These are phyloP conservation scores for Ctenomys sociabilis DNA, from an alignment of 2,113 vertebrate genomes.

Conservation along the genomic window DNA sequence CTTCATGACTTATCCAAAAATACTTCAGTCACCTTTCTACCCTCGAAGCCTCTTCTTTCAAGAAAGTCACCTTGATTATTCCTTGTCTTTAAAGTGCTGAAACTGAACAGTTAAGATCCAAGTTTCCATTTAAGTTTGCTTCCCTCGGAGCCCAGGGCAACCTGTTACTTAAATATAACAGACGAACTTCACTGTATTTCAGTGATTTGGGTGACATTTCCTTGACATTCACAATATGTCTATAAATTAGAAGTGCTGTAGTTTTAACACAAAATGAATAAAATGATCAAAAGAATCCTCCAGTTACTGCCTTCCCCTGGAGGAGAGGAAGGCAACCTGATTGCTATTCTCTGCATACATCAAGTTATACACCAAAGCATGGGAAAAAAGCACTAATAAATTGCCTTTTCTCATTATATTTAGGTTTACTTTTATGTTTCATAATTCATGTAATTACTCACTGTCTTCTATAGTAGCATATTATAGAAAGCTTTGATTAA, in stretches of 20 bases:
- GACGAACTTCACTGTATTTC: slow-evolving; percentile 77
- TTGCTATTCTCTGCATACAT: slow-evolving; percentile 62
- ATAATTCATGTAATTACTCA: slow-evolving; percentile 67
- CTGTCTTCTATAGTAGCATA: slow-evolving; percentile 59
- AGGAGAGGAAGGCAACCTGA: slow-evolving; percentile 49
- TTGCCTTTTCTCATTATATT: slow-evolving; percentile 68
- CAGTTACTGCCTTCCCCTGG: slow-evolving; percentile 43
- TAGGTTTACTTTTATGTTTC: slow-evolving; percentile 67
- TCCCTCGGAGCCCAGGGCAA: slow-evolving; percentile 72
- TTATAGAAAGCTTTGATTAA: slow-evolving; percentile 72
- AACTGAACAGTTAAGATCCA: slow-evolving; percentile 74
- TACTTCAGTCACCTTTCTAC: slow-evolving; percentile 64
- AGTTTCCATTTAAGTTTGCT: slow-evolving; percentile 69
- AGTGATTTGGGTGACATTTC: slow-evolving; percentile 81
- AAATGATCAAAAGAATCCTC: slow-evolving; percentile 78
- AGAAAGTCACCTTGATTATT: slow-evolving; percentile 80
- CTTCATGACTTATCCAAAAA: slow-evolving; percentile 74
- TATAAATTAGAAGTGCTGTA: slow-evolving; percentile 79
- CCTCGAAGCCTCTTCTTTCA: slow-evolving; percentile 67
- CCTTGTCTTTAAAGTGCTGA: slow-evolving; percentile 74
- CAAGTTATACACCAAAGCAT: background rate
- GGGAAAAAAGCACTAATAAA: slow-evolving; percentile 60
- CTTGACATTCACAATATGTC: slow-evolving; percentile 81
- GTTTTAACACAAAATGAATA: slow-evolving; percentile 80
- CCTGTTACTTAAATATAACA: slow-evolving; percentile 77